Evolutionary conservation across 2,888 invertebrate species (phyloP).

Genomic region (Platypus cylindrus): DNA sequence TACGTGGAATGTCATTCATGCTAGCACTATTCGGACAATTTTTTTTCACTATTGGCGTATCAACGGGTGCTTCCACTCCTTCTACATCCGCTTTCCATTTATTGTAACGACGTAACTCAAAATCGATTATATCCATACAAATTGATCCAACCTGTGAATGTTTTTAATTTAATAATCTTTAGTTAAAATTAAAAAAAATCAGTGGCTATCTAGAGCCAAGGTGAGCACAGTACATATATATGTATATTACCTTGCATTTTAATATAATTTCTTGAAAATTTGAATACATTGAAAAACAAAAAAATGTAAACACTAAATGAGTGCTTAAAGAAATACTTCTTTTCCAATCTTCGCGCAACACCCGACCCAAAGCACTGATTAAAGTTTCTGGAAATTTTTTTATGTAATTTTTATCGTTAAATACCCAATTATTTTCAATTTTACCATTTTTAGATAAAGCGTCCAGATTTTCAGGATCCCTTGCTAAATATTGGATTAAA

Average conservation of each 20-base stretch:
- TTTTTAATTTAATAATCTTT: background rate
- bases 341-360: slow-evolving; percentile 95
- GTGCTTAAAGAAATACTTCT: slow-evolving; percentile 91
- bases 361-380: slow-evolving; percentile 87
- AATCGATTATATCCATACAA: slow-evolving; percentile 92
- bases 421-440: slow-evolving; percentile 1
- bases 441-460: slow-evolving; percentile 87
- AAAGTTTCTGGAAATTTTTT: slow-evolving; percentile 63
- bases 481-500: slow-evolving; percentile 78
- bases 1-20: slow-evolving; percentile 47
- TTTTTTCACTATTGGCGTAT: slow-evolving; percentile 30
- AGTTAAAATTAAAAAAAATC: too few species aligned
- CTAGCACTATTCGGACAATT: slow-evolving; percentile 33
- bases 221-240: too few species aligned
- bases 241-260: slow-evolving; percentile 84
- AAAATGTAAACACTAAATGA: slow-evolving; percentile 92
- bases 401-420: background rate
- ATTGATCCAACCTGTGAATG: slow-evolving; percentile 95
- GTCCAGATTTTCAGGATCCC: slow-evolving; percentile 88
- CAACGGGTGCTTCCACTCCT: slow-evolving; percentile 29
- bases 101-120: slow-evolving; percentile 85
- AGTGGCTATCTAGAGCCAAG: too few species aligned
- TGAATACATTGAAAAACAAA: slow-evolving; percentile 91
- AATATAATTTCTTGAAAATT: slow-evolving; percentile 90
- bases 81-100: slow-evolving; percentile 75